Evolutionary conservation across 2,797 vertebrate species (phyloP).

Genomic region (Cetoscarus ocellatus): DNA sequence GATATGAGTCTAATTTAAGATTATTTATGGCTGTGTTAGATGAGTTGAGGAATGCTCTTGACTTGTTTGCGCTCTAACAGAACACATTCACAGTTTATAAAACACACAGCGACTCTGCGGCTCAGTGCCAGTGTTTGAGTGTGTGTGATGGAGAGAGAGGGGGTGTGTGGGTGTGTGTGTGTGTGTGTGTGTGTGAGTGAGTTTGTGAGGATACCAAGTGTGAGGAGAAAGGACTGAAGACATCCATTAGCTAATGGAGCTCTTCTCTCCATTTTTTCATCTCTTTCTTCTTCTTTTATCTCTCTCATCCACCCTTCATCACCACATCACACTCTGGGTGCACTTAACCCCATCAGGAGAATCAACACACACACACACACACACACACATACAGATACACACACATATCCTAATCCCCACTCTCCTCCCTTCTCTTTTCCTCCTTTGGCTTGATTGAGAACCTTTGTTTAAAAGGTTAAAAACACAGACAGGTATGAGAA

Average conservation of each 20-base stretch:
- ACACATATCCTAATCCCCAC: neutral
- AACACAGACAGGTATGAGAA: neutral
- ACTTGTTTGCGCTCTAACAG: constrained; percentile 26
- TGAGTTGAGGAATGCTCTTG: constrained; percentile 27
- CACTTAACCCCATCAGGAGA: constrained; percentile 77
- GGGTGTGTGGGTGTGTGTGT: neutral
- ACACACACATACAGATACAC: too few relatives aligned
- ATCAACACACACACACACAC: constrained; percentile 32
- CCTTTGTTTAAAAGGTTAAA: constrained; percentile 46
- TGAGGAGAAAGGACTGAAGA: constrained; percentile 86
- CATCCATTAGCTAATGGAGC: constrained; percentile 97
- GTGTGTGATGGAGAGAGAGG: neutral
- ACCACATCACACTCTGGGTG: constrained; percentile 65
- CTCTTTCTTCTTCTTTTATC: constrained; percentile 60
- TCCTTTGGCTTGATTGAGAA: constrained; percentile 72
- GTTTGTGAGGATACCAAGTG: constrained; percentile 60
- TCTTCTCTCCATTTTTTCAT: constrained; percentile 46
- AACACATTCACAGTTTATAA: constrained; percentile 28
- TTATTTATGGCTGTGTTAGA: constrained; percentile 39
- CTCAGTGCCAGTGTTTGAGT: constrained; percentile 12
- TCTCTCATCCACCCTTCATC: constrained; percentile 70
- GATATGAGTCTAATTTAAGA: constrained; percentile 28
- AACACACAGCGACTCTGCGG: constrained; percentile 24
- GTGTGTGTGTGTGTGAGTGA: constrained; percentile 5
- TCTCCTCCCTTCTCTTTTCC: too few relatives aligned